A percentile compares a stretch with the other conserved stretches of the same genome.
Evolutionary conservation across 2,797 vertebrate genomes (phyloP).

Genomic region (Sorex maritimensis): DNA sequence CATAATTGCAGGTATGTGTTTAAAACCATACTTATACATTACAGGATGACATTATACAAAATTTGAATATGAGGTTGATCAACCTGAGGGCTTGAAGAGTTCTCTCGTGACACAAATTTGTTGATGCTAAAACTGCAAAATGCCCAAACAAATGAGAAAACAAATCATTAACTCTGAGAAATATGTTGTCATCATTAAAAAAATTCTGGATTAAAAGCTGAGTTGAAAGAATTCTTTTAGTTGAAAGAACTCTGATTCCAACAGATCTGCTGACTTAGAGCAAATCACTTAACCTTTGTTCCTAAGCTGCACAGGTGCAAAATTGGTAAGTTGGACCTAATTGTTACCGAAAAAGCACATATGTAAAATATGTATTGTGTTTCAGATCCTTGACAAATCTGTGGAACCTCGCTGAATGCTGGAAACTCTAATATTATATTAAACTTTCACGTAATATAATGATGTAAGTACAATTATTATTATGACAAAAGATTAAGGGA

Average conservation of each 20-base stretch:
- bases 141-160: not conserved
- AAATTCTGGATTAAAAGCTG: not conserved
- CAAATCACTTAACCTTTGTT: not conserved
- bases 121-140: not conserved
- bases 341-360: not conserved
- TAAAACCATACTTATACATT: too few species aligned
- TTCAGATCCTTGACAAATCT: conserved; percentile 26
- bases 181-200: not conserved
- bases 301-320: not conserved
- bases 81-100: not conserved
- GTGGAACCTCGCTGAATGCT: not conserved
- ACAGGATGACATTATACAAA: not conserved
- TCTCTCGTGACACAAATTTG: not conserved
- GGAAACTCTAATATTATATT: too few species aligned
- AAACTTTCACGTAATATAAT: not conserved
- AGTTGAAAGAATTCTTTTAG: not conserved
- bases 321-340: not conserved
- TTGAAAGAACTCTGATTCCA: not conserved
- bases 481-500: not conserved
- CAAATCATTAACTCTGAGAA: not conserved
- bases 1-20: too few species aligned
- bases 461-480: not conserved
- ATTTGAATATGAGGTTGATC: not conserved
- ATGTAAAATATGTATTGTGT: not conserved
- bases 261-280: not conserved